Conservation (phyloP, 1,140 invertebrate genomes). For the Diabrotica undecimpunctata region DNA sequence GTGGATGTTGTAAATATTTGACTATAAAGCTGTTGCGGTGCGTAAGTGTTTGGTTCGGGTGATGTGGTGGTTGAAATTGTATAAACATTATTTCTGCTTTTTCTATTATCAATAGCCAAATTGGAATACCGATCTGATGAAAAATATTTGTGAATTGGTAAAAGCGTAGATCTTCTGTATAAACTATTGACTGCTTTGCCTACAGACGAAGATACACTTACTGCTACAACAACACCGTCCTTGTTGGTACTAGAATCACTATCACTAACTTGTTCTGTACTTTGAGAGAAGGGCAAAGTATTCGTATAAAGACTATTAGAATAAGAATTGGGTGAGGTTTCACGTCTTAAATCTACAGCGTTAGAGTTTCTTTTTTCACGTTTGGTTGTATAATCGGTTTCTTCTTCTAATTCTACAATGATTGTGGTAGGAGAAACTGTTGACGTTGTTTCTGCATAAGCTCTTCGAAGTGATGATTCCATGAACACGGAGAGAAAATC, state of each 20-base stretch:
- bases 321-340: not conserved
- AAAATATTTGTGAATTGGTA: conserved; percentile 11
- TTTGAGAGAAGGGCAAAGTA: conserved; percentile 23
- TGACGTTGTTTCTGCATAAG: conserved; percentile 44
- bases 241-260: conserved; percentile 32
- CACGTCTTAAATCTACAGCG: too few species aligned
- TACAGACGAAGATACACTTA: conserved; percentile 46
- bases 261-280: conserved; percentile 25
- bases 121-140: not conserved
- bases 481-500: conserved; percentile 59
- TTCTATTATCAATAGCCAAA: too few species aligned
- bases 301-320: conserved; percentile 12
- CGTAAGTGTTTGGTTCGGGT: not conserved
- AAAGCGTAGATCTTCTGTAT: conserved; percentile 10
- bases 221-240: conserved; percentile 40
- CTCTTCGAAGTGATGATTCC: conserved; percentile 42
- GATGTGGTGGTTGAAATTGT: not conserved
- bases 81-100: too few species aligned
- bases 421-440: conserved; percentile 32
- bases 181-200: conserved; percentile 34
- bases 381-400: conserved; percentile 4
- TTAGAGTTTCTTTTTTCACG: not conserved
- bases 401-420: conserved; percentile 16
- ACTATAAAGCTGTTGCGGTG: not conserved
- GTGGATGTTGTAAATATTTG: conserved; percentile 6